Base-by-base conservation (phyloP, 1,140 invertebrate genomes). In the Solen grandis region DNA sequence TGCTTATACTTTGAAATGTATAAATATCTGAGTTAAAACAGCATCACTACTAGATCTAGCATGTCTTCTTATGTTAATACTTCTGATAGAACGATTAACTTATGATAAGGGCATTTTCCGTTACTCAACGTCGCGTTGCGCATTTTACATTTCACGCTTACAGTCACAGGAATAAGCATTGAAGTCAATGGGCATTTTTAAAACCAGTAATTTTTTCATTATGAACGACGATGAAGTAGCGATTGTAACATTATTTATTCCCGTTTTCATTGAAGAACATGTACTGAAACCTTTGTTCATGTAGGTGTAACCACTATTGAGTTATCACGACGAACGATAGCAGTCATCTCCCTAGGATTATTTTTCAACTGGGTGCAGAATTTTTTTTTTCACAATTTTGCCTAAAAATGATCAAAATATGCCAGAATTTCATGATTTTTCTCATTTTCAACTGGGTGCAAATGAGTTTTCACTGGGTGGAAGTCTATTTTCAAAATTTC, bases 21-120 rank as follows among this genome's bases (percentile, higher is more conserved):
- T 62, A 62, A 62, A 62, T 62, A 62, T 62, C 59, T 62, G 59
- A 62, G 59, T 62, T 62, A 62, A 62, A 62, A 62, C 59, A 62
- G 59, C 59, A 62, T 62, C 59, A 62, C 59, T 62, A 62, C 59
- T 62, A 62, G 59, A 62, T 62, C 59, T 62, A 62, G 59, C 59
- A 62, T 62, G 59, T 62, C 59, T 62, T 62, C 59, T 62, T 62
- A 62, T 62, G 59, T 62, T 62, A 62, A 62, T 62, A 62, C 59
- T 62, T 62, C 59, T 62, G 59, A 62, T 62, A 62, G 59, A 62
- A 62, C 59, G 59, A 62, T 62, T 62, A 62, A 62, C 59, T 62
- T 62, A 62, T 62, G 59, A 62, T 62, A 62, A 62, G 59, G 59
- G 59, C 59, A 62, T 62, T 62, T 62, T 62, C 59, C 59, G 59